These are phyloP conservation scores for Anthrax anthrax DNA, from an alignment of 2,888 invertebrate species.

Conservation along the genomic window DNA sequence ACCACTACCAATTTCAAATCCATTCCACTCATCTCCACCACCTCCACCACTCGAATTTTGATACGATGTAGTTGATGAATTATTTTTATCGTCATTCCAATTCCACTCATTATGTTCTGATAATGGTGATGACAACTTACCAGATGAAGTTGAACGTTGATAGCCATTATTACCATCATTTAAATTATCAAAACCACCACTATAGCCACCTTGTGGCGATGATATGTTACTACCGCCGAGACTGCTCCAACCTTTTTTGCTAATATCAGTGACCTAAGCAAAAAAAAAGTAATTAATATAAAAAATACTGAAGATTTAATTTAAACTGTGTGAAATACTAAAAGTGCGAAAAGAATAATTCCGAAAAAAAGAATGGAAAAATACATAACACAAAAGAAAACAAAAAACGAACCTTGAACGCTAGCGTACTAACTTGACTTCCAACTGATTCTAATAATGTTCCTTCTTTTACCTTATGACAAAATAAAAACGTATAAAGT, in stretches of 20 bases:
- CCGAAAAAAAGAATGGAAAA: neutral
- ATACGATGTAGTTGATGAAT: slow-evolving; percentile 19
- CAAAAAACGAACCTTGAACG: slow-evolving; percentile 43
- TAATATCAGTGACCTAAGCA: slow-evolving; percentile 48
- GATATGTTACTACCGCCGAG: slow-evolving; percentile 41
- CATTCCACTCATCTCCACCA: slow-evolving; percentile 28
- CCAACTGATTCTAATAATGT: slow-evolving; percentile 51
- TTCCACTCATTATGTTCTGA: slow-evolving; percentile 28
- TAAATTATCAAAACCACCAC: slow-evolving; percentile 20
- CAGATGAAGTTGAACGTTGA: slow-evolving; percentile 31
- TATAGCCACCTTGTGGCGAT: slow-evolving; percentile 29
- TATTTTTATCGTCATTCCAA: slow-evolving; percentile 21
- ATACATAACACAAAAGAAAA: neutral
- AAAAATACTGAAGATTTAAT: slow-evolving; percentile 1
- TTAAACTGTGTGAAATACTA: too few relatives aligned
- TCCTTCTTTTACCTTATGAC: slow-evolving; percentile 52
- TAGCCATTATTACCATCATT: slow-evolving; percentile 16
- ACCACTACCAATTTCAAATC: slow-evolving; percentile 21
- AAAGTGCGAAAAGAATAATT: neutral
- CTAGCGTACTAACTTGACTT: slow-evolving; percentile 45
- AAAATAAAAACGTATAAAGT: slow-evolving; percentile 26
- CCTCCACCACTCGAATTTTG: slow-evolving; percentile 20
- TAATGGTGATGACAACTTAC: slow-evolving; percentile 15
- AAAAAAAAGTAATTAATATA: too few relatives aligned
- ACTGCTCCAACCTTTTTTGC: slow-evolving; percentile 51